Base-by-base conservation (phyloP, 37 sponge, comb jelly and placozoan species). In the Hormiphora californensis region DNA sequence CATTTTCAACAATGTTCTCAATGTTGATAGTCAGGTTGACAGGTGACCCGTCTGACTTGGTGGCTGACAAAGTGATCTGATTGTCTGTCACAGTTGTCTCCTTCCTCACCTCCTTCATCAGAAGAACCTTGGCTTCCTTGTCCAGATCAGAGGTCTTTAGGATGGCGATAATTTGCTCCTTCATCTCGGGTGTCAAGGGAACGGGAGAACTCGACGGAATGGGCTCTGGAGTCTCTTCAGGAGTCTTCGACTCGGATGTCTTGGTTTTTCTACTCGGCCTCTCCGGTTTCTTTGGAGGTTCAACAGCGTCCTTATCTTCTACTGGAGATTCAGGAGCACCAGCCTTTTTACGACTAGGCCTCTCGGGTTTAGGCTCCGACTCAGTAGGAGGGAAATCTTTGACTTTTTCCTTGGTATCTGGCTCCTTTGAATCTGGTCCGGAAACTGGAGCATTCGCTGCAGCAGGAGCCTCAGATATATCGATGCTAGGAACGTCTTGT, bases 11-110 rank as follows among this genome's bases (percentile, higher is more conserved):
- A 4, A 65, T 65, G 17, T 65, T 30, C 15, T 33, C 35, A 17
- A 65, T 28, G 67, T 65, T 65, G 3, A 65, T 65, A 5, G 67
- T 65, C 21, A 65, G n/a, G 37, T 73, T 46, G n/a, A 73, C 35
- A 0, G 44, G 44, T 22, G 81, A 43, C 2, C 81, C 81, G 43
- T 73, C 81, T 73, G 40, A 43, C 38, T 40, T 73, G 21, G 43
- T 41, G 0, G 44, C 44, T n/a, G 8, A 43, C 9, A 73, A 17
- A 23, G 1, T 73, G 4, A 73, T 73, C 17, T 1, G 12, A 21
- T 73, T 36, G 27, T 30, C 81, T 27, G 19, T 46, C 23, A 73
- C 40, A 11, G 25, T 21, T 0, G 8, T 19, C 1, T 15, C 1
- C 23, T 27, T 43, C 3, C 43, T 33, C 21, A 73, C 25, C 25